A percentile compares a stretch with the other conserved stretches of the same genome.
phyloP scores from a whole-genome alignment of 2,888 invertebrate genomes.

The Acronicta alni region DNA sequence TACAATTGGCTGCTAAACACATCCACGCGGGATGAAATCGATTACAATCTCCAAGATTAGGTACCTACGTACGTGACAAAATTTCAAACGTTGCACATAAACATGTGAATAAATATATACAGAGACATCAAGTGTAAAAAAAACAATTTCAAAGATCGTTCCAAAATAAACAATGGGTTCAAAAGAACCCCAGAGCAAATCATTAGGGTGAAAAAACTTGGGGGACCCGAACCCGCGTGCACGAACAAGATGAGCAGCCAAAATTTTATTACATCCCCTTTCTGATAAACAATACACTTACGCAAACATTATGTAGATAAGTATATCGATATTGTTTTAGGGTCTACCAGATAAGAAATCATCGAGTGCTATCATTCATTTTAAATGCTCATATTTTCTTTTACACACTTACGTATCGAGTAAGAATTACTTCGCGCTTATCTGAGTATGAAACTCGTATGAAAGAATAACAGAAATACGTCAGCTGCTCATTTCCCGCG shows the following conservation, averaged over 20 bases:
- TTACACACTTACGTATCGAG: constrained; percentile 22
- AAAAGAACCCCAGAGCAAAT: constrained; percentile 74
- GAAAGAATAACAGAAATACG: constrained; percentile 40
- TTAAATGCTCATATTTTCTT: constrained; percentile 16
- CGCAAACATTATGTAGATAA: constrained; percentile 58
- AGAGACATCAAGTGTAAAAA: constrained; percentile 58
- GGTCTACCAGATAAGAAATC: constrained; percentile 25
- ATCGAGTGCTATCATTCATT: constrained; percentile 10
- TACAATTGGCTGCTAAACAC: constrained; percentile 14
- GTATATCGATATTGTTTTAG: constrained; percentile 50
- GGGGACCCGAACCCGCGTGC: constrained; percentile 64
- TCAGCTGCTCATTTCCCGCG: constrained; percentile 47
- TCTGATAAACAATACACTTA: constrained; percentile 69
- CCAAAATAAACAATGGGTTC: constrained; percentile 78
- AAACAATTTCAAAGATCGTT: constrained; percentile 65
- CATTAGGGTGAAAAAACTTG: constrained; percentile 76
- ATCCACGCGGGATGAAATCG: constrained; percentile 1
- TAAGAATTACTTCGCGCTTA: constrained; percentile 36
- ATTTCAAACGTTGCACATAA: constrained; percentile 11
- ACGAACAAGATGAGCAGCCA: constrained; percentile 75
- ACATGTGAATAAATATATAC: constrained; percentile 37
- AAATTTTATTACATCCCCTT: constrained; percentile 70
- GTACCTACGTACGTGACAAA: constrained; percentile 27
- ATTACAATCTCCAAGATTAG: not conserved
- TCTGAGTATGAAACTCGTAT: constrained; percentile 34